phyloP scores from a whole-genome alignment of 53 echinoderm and acorn worm genomes.

The Astropecten irregularis region DNA sequence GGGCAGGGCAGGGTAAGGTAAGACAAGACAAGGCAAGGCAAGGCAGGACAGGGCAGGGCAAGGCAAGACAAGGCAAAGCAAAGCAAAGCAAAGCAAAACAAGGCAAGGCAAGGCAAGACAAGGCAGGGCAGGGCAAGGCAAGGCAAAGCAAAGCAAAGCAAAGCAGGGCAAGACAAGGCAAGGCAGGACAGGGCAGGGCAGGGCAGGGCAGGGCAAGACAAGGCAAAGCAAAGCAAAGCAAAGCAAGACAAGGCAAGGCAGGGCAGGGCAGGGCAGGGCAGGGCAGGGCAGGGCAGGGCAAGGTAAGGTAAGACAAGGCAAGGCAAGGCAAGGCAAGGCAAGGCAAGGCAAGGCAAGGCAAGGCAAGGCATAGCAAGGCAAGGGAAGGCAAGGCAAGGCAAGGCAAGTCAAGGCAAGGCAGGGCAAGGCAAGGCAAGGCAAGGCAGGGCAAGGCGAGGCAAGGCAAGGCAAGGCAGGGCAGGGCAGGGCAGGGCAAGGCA shows the following conservation, averaged over 20 bases:
- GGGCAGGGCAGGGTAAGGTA: too few relatives aligned
- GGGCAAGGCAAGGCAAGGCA: background rate
- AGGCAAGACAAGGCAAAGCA: too few relatives aligned
- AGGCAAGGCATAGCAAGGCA: background rate
- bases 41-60: too few relatives aligned
- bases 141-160: too few relatives aligned
- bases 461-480: background rate
- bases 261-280: background rate
- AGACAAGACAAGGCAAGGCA: too few relatives aligned
- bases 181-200: too few relatives aligned
- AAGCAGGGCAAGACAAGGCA: too few relatives aligned
- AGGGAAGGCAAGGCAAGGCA: background rate
- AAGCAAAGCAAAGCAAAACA: too few relatives aligned
- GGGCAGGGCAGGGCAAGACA: background rate
- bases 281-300: background rate
- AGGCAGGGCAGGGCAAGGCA: too few relatives aligned
- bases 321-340: conserved; percentile 7
- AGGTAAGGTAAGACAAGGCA: background rate
- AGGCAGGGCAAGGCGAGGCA: background rate
- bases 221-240: background rate
- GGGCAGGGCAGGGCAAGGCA: background rate
- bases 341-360: conserved; percentile 7
- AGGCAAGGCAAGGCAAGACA: too few relatives aligned
- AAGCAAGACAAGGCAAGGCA: background rate
- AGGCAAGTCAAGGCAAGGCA: conserved; percentile 3